Evolutionary conservation across 1,140 invertebrate genomes (phyloP), one percentile per base, ranked within the genome.

Genomic region (Sitodiplosis mosellana): DNA sequence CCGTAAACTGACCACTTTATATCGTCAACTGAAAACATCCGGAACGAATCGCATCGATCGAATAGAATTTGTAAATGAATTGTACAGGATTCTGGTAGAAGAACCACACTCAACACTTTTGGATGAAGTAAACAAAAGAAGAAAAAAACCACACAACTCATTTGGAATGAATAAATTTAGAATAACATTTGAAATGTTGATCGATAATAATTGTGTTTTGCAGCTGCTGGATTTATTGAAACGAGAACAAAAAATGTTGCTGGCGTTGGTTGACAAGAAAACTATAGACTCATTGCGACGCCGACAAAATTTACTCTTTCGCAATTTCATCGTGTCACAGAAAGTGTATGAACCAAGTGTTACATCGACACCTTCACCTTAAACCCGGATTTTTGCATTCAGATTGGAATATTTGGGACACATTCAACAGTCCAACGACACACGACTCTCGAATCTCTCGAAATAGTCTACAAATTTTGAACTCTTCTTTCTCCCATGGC

Each of bases 1-100:
- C 2, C 64, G 69, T 0, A 69, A 73, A 43, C 67, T 72, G 34
- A 69, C 69, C 33, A 59, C 60, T 27, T 51, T 76, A 3, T 76
- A 75, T 53, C 61, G 70, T 12, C 56, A 61, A 55, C 51, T 64
- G 36, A 52, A 54, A 40, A 7, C 20, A 11, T 18, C 17, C 20
- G 22, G 18, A 12, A 38, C 20, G 36, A 45, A 45, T n/a, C n/a
- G n/a, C 8, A 20, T 22, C 11, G 36, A 45, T 21, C 43, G 48
- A 1, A 17, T 49, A 7, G 14, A 43, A 6, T 33, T 45, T 7
- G 14, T 49, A 17, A 43, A 49, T 21, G 21, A 38, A n/a, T 18
- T 49, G 11, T 18, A 20, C 7, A 21, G 2, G 10, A 21, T 43
- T 18, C 20, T 43, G 20, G 7, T 7, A 5, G 18, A 43, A 18